Evolutionary conservation across 2,797 vertebrate species (phyloP).

Genomic region (Crocidura indochinensis): DNA sequence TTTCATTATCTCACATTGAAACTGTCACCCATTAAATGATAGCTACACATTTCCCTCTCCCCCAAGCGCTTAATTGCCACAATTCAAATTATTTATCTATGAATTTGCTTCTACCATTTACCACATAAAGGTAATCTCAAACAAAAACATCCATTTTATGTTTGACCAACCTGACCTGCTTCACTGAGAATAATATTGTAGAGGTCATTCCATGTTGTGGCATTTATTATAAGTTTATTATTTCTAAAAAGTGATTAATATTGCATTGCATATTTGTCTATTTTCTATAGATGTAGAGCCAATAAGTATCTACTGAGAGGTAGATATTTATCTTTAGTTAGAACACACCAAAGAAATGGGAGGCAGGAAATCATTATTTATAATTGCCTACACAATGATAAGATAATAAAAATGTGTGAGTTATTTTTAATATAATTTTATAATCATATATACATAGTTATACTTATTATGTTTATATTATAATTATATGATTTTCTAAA

Average conservation of each 20-base stretch:
- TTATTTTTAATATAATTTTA: too few species aligned
- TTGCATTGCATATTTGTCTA: too few species aligned
- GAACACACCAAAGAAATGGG: too few species aligned
- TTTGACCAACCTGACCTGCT: neutral
- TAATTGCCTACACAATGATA: too few species aligned
- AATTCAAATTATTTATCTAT: neutral
- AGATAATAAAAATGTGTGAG: too few species aligned
- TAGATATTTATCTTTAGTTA: too few species aligned
- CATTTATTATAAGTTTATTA: conserved; percentile 4
- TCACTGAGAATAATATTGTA: neutral
- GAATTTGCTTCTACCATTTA: conserved; percentile 47
- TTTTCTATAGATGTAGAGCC: too few species aligned
- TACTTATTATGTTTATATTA: too few species aligned
- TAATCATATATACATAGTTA: too few species aligned
- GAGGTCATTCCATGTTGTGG: neutral
- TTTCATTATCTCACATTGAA: neutral
- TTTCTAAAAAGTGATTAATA: neutral
- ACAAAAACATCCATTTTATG: neutral
- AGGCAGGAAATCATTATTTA: too few species aligned
- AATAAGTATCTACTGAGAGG: too few species aligned
- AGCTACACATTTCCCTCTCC: neutral
- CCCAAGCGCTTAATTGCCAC: neutral
- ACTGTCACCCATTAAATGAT: neutral
- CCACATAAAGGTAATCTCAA: neutral
- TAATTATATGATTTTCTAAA: neutral